Percentiles rank a stretch among this genome's conserved stretches.
These are phyloP conservation scores for Esox niger DNA, from an alignment of 2,113 vertebrate genomes.

Conservation along the genomic window DNA sequence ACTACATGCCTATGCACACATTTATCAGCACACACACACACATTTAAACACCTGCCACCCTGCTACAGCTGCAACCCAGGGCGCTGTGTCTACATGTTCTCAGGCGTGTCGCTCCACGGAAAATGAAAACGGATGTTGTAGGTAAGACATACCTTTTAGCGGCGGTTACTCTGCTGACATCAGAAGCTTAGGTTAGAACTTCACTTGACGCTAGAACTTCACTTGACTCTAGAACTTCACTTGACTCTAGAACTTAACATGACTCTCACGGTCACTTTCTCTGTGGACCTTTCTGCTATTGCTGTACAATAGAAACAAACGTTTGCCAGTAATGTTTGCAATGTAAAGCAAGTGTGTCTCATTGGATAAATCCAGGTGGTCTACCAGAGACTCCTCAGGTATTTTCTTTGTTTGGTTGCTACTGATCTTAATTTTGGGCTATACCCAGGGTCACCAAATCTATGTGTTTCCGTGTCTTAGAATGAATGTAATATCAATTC, in stretches of 20 bases:
- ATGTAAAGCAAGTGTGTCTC: too few relatives aligned
- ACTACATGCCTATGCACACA: constrained; percentile 1
- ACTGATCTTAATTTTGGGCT: too few relatives aligned
- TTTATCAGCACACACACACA: constrained; percentile 7
- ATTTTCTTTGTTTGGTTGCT: too few relatives aligned
- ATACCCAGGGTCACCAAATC: not conserved
- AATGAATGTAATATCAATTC: not conserved
- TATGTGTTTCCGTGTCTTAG: not conserved
- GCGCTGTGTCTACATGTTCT: not conserved
- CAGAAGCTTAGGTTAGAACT: not conserved
- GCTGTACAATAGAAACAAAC: not conserved
- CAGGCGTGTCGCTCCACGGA: constrained; percentile 37
- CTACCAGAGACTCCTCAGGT: too few relatives aligned
- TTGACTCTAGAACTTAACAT: too few relatives aligned
- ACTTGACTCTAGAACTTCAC: too few relatives aligned
- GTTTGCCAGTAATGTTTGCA: too few relatives aligned
- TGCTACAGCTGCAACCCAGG: constrained; percentile 10
- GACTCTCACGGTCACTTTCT: not conserved
- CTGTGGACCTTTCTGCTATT: not conserved
- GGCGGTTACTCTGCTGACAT: not conserved
- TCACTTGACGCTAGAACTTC: not conserved
- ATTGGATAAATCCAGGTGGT: too few relatives aligned
- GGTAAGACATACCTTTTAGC: constrained; percentile 68
- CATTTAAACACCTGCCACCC: not conserved
- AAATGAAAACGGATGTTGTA: constrained; percentile 77